A percentile compares a stretch with the other conserved stretches of the same genome.
These are phyloP conservation scores for Microcaecilia unicolor DNA, from an alignment of 2,797 vertebrate genomes.

Conservation along the genomic window DNA sequence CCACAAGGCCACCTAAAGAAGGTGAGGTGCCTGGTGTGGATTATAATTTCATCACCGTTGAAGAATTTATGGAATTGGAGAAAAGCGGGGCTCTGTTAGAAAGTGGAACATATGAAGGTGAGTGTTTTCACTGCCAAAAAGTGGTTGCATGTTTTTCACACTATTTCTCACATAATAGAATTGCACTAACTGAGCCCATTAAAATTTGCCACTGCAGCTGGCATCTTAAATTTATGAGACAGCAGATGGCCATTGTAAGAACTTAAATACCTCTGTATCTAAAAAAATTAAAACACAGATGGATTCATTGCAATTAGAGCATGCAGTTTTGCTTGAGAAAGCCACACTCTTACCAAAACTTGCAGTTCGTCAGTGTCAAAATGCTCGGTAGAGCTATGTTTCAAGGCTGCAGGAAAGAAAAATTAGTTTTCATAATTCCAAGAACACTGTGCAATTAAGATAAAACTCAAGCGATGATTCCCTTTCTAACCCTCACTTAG, in stretches of 20 bases:
- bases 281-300: conserved; percentile 5
- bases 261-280: conserved; percentile 7
- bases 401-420: background rate
- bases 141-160: background rate
- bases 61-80: conserved; percentile 96
- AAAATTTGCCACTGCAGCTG: background rate
- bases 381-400: background rate
- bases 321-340: background rate
- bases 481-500: background rate
- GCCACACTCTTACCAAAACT: background rate
- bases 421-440: background rate
- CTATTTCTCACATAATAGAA: background rate
- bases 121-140: conserved; percentile 5
- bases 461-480: background rate
- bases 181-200: background rate
- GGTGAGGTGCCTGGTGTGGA: conserved; percentile 97
- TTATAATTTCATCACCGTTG: conserved; percentile 94
- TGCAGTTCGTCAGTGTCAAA: background rate
- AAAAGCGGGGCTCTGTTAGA: conserved; percentile 92
- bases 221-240: conserved; percentile 6
- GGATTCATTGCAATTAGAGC: background rate
- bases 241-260: background rate
- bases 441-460: background rate
- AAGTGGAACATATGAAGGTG: conserved; percentile 99
- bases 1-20: conserved; percentile 96